Base-by-base conservation (phyloP, 1,140 invertebrate genomes). In the Aphidius ervi region DNA sequence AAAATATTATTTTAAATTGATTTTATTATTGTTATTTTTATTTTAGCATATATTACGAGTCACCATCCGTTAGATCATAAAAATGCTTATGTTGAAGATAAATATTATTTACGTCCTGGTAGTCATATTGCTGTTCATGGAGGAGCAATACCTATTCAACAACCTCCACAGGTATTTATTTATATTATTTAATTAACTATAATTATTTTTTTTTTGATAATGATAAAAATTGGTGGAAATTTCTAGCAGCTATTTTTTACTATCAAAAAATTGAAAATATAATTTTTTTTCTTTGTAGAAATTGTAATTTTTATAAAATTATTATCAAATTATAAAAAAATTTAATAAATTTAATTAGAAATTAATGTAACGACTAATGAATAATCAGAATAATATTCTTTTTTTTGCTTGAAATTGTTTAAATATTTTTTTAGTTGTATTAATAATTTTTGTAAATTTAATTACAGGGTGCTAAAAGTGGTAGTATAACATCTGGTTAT, bases 401-500 rank as follows among this genome's bases (percentile, higher is more conserved):
- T 31, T 43, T 60, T 16, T 9, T 6, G 16, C 20, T 39, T 55
- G 31, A 10, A 43, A 54, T 47, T 45, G 5, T 31, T 31, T 31
- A 31, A 2, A 31, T 31, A 3, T 31, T 31, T 31, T 31, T 31
- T 31, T 31, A 3, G 23, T 46, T 40, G 10, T 41, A 54, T 31
- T 63, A 46, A 6, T 49, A 9, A 50, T 57, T 45, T n/a, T 7
- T 39, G 5, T 40, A 58, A 58, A 61, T 64, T 62, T 39, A 37
- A 41, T 61, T 62, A 20, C 55, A 83, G 82, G 77, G 77, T 41
- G 75, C 75, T 10, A 83, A 84, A 66, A 78, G 80, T 6, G 83
- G 82, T 47, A 80, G 83, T 40, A 84, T 85, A 46, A 84, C 82
- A 39, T 78, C 82, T 5, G 83, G 83, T 37, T 84, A 82, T 74